Percentiles rank a stretch among this genome's conserved stretches.
Conservation (phyloP, 2,888 invertebrate species). For the Chirona hameri region DNA sequence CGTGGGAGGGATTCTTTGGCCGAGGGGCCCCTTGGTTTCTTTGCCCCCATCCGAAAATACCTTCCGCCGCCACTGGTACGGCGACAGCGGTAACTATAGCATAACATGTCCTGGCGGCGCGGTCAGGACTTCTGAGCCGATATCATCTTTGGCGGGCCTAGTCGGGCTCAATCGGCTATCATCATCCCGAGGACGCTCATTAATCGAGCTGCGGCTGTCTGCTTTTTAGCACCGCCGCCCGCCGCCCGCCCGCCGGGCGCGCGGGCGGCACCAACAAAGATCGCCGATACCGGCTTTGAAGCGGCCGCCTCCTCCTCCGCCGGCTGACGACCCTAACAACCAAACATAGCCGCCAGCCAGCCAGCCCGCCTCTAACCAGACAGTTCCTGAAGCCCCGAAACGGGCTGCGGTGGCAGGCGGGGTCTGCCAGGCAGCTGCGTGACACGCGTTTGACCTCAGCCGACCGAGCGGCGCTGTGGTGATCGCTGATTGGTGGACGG, state of each 20-base stretch:
- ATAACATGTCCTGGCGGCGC: too few relatives aligned
- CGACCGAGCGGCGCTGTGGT: not conserved
- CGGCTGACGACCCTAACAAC: not conserved
- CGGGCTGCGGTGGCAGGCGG: too few relatives aligned
- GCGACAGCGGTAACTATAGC: too few relatives aligned
- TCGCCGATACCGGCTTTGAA: constrained; percentile 1
- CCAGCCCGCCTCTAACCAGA: too few relatives aligned
- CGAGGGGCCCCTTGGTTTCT: too few relatives aligned
- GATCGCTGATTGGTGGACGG: not conserved
- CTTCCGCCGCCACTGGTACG: too few relatives aligned
- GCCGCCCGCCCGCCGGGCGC: not conserved
- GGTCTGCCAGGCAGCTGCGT: not conserved
- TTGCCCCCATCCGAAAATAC: too few relatives aligned
- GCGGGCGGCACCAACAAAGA: constrained; percentile 1
- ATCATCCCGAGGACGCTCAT: not conserved
- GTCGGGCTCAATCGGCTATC: not conserved
- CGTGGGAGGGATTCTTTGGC: too few relatives aligned
- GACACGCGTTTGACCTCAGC: not conserved
- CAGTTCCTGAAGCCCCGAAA: too few relatives aligned
- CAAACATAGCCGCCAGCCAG: not conserved
- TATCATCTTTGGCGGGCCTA: not conserved
- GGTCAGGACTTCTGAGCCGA: not conserved
- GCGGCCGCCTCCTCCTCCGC: not conserved
- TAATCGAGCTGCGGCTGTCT: not conserved
- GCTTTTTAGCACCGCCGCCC: not conserved